Percentiles rank a stretch among this genome's conserved stretches.
Evolutionary conservation across 2,113 vertebrate genomes (phyloP).

Genomic region (Nycticebus coucang): DNA sequence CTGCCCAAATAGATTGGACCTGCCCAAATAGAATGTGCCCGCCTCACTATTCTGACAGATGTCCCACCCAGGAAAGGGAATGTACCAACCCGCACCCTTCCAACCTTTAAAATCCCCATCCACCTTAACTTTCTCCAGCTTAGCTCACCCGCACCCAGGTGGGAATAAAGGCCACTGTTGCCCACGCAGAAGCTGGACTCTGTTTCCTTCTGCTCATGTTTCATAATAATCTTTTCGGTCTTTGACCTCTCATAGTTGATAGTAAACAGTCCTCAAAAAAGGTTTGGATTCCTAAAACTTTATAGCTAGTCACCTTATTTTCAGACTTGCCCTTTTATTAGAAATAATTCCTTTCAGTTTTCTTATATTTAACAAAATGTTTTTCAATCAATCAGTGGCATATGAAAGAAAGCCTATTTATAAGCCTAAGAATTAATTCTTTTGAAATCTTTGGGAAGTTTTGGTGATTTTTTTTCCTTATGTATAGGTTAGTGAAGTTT

Average conservation of each 20-base stretch:
- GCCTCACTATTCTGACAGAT: too few relatives aligned
- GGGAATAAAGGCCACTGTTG: too few relatives aligned
- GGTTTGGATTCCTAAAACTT: background rate
- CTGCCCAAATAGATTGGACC: too few relatives aligned
- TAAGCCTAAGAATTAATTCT: background rate
- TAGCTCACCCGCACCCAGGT: too few relatives aligned
- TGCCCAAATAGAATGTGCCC: too few relatives aligned
- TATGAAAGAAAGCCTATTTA: background rate
- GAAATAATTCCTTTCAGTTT: background rate
- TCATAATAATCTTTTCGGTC: too few relatives aligned
- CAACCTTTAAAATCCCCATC: too few relatives aligned
- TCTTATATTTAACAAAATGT: background rate
- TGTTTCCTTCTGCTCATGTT: too few relatives aligned
- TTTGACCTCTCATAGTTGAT: background rate
- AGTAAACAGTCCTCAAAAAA: background rate
- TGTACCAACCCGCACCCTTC: too few relatives aligned
- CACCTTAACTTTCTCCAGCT: too few relatives aligned
- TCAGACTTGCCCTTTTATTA: background rate
- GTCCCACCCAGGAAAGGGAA: too few relatives aligned
- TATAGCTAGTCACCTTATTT: background rate
- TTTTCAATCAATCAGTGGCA: background rate
- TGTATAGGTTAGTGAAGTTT: background rate
- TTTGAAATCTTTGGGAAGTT: background rate
- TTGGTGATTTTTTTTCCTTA: conserved; percentile 25
- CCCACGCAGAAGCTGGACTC: too few relatives aligned